These are phyloP conservation scores for Pelecanus crispus DNA, from an alignment of 2,113 vertebrate species.

Conservation along the genomic window DNA sequence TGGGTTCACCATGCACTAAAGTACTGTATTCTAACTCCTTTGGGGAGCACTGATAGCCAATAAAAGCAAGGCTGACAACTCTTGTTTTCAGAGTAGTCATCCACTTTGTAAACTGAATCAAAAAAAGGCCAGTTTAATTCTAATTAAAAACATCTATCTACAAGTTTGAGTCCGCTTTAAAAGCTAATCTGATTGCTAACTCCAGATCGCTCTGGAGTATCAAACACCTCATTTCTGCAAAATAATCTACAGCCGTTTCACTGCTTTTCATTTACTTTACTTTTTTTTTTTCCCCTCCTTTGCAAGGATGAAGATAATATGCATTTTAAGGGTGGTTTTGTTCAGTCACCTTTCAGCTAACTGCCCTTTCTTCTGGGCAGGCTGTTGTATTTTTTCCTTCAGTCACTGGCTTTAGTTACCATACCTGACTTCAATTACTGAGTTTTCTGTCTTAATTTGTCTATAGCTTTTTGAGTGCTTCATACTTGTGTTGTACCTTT, in stretches of 20 bases:
- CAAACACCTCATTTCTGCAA: neutral
- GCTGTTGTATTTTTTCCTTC: neutral
- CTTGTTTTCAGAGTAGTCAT: neutral
- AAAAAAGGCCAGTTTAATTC: neutral
- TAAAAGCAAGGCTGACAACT: neutral
- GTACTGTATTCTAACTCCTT: neutral
- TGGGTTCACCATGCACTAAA: neutral
- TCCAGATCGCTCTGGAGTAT: neutral
- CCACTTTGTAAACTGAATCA: neutral
- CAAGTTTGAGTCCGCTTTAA: neutral
- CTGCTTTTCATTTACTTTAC: neutral
- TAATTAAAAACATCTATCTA: neutral
- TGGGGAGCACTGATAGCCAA: neutral
- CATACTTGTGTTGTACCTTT: neutral
- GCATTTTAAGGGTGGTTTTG: neutral
- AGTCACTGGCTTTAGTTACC: neutral
- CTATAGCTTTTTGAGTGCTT: neutral
- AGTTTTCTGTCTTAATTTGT: neutral
- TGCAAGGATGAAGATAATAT: rapidly evolving
- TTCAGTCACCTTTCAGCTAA: neutral
- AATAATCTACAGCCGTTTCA: neutral
- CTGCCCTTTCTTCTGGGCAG: neutral
- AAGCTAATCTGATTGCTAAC: neutral
- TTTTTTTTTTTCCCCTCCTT: neutral
- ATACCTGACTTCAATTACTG: neutral